These are phyloP conservation scores for Plebejus argus DNA, from an alignment of 2,888 invertebrate species.

Conservation along the genomic window DNA sequence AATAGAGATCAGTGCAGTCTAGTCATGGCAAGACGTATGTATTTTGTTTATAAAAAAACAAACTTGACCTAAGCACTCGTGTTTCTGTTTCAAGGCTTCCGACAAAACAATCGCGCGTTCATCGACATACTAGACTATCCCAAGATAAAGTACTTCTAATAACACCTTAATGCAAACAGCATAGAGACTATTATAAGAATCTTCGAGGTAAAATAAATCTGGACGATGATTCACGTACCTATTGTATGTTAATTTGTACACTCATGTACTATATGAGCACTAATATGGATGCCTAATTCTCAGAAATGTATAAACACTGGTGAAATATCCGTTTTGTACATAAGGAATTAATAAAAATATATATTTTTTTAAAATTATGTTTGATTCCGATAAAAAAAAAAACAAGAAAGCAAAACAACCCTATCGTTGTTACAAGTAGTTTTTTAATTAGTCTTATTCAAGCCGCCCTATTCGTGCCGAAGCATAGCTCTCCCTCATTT, in stretches of 20 bases:
- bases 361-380: neutral
- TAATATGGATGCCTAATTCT: neutral
- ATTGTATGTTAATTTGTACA: conserved; percentile 17
- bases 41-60: conserved; percentile 15
- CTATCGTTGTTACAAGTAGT: too few species aligned
- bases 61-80: conserved; percentile 26
- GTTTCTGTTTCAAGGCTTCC: conserved; percentile 29
- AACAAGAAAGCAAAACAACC: too few species aligned
- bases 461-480: too few species aligned
- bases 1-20: neutral
- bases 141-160: neutral
- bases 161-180: neutral
- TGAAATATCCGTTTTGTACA: neutral
- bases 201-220: neutral
- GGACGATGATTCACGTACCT: neutral
- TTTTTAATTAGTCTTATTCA: too few species aligned
- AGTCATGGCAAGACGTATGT: neutral
- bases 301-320: neutral
- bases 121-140: conserved; percentile 3
- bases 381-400: too few species aligned
- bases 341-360: neutral
- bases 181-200: neutral
- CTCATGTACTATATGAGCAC: neutral
- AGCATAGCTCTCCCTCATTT: neutral
- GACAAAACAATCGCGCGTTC: conserved; percentile 33